Evolutionary conservation across 2,797 vertebrate species (phyloP), one percentile per base, ranked within the genome.

Genomic region (Platalea minor): DNA sequence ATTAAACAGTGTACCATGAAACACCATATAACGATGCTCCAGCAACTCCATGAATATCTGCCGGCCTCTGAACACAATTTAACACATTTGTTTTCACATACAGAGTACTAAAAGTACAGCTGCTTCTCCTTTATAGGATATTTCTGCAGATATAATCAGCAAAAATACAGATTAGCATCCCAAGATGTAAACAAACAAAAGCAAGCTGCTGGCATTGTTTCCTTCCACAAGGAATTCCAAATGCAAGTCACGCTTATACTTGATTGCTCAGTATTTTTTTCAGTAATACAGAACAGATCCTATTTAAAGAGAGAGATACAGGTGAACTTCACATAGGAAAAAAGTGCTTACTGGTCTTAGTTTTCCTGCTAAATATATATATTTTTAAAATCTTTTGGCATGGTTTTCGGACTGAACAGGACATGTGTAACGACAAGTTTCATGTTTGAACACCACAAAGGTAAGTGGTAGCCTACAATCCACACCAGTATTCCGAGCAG

Each of bases 141-240:
- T 37, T 53, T 75, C 54, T 81, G 67, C 67, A 90, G 61, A 87
- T 46, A 56, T 5, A 43, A 76, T 59, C n/a, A 73, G 35, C 67
- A 86, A 85, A 91, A 93, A 60, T 29, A 74, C 73, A 51, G 18
- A 69, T 50, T 15, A 64, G 54, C 21, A 82, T 59, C 65, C 37
- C 56, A 37, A 89, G 29, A 89, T 43, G 50, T 35, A 81, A 74
- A 70, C n/a, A 69, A 85, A 73, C 29, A 83, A 77, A 67, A 91
- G 45, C 43, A 88, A 94, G 65, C 69, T 90, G 60, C 57, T 94
- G 73, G 50, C 24, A 72, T 17, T 33, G 57, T 48, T 88, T 88
- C 76, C 43, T 84, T 94, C 69, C 80, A 86, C 50, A 93, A 86
- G 39, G 60, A 85, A 94, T 75, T 81, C 72, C 79, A 94, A 68